Percentiles rank a stretch among this genome's conserved stretches.
phyloP scores from a whole-genome alignment of 2,888 invertebrate species.

The Macaria notata region DNA sequence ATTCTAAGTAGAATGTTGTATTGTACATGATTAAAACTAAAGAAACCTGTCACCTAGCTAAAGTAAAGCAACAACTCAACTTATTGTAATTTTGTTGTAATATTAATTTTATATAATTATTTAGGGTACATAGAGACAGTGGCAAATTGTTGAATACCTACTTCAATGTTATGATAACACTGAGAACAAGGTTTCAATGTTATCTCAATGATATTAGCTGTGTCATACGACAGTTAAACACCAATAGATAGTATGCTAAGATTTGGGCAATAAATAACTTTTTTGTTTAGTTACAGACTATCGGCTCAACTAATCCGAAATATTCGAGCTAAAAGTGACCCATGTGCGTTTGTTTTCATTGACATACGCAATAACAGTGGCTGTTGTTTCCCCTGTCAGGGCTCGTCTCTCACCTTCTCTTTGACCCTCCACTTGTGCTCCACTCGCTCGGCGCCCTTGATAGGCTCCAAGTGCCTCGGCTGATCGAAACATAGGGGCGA shows the following conservation, averaged over 20 bases:
- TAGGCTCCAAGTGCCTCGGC: slow-evolving; percentile 81
- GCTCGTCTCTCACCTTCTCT: slow-evolving; percentile 86
- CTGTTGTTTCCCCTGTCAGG: slow-evolving; percentile 30
- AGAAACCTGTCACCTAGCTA: too few species aligned
- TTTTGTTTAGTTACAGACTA: neutral
- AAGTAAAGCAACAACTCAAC: too few species aligned
- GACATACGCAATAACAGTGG: slow-evolving; percentile 51
- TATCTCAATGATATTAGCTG: slow-evolving; percentile 24
- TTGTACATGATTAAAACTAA: too few species aligned
- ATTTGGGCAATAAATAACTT: neutral
- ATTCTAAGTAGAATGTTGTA: too few species aligned
- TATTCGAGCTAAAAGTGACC: slow-evolving; percentile 10
- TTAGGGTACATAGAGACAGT: too few species aligned
- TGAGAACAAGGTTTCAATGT: slow-evolving; percentile 9
- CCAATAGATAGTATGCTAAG: neutral
- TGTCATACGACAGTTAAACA: neutral
- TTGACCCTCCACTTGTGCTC: slow-evolving; percentile 96
- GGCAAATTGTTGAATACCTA: too few species aligned
- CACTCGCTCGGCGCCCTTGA: slow-evolving; percentile 82
- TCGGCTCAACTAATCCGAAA: neutral
- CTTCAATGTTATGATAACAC: slow-evolving; percentile 6
- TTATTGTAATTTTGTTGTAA: too few species aligned
- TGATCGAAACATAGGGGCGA: slow-evolving; percentile 88
- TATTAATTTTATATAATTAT: too few species aligned
- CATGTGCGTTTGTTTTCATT: slow-evolving; percentile 76